Conservation (phyloP, 2,797 vertebrate species). For the Synaphobranchus kaupii region DNA sequence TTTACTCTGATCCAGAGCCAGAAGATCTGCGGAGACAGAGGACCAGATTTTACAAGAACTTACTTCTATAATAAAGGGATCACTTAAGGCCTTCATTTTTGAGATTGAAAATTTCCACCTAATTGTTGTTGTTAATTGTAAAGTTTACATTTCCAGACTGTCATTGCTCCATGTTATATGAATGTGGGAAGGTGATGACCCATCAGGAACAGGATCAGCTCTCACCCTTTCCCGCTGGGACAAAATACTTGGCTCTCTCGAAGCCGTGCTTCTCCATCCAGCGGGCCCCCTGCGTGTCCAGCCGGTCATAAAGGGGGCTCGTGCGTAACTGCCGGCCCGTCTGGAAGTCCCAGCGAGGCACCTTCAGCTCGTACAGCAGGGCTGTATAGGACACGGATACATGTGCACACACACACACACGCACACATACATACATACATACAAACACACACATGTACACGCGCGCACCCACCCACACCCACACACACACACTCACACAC, state of each 20-base stretch:
- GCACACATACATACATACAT: slow-evolving; percentile 13
- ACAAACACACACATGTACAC: background rate
- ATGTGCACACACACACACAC: background rate
- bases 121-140: background rate
- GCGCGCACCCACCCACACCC: background rate
- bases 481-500: background rate
- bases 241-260: slow-evolving; percentile 94
- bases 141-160: background rate
- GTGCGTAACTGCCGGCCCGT: slow-evolving; percentile 94
- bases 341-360: slow-evolving; percentile 98
- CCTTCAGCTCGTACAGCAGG: slow-evolving; percentile 91
- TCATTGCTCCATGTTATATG: background rate
- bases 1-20: slow-evolving; percentile 94
- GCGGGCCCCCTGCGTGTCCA: slow-evolving; percentile 93
- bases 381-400: slow-evolving; percentile 64
- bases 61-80: background rate
- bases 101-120: background rate
- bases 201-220: background rate
- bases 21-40: slow-evolving; percentile 74
- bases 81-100: too few species aligned
- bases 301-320: slow-evolving; percentile 91
- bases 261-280: slow-evolving; percentile 99
- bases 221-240: slow-evolving; percentile 90
- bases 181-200: background rate
- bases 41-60: background rate